A percentile compares a stretch with the other conserved stretches of the same genome.
Evolutionary conservation across 2,113 vertebrate species (phyloP).

Genomic region (Eudyptes chrysolophus): DNA sequence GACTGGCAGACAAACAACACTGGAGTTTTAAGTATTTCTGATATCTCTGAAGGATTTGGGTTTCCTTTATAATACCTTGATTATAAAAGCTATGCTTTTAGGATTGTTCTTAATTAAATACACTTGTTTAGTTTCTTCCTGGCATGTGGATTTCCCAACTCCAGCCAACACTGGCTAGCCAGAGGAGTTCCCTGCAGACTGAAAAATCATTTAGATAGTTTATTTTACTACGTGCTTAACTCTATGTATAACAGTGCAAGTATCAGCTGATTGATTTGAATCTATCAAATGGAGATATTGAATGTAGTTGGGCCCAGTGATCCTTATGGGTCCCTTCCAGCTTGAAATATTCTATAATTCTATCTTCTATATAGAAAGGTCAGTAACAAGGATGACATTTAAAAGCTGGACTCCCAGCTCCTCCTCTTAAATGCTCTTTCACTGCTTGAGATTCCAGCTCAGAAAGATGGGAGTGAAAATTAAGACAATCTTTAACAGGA

Average conservation of each 20-base stretch:
- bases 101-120: neutral
- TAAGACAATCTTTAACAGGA: neutral
- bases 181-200: neutral
- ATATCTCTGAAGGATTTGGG: neutral
- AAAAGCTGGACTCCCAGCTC: neutral
- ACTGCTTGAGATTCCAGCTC: neutral
- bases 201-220: neutral
- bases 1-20: neutral
- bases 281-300: neutral
- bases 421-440: neutral
- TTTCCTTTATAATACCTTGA: neutral
- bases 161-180: neutral
- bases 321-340: neutral
- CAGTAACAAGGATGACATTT: neutral
- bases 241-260: neutral
- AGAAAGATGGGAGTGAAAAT: neutral
- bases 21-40: neutral
- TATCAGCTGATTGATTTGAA: neutral
- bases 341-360: neutral
- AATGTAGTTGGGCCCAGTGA: neutral
- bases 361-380: neutral
- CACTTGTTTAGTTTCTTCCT: neutral
- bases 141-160: neutral
- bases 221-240: neutral
- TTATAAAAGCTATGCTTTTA: neutral